Evolutionary conservation across 2,797 vertebrate species (phyloP), one percentile per base, ranked within the genome.

Genomic region (Holocentrus rufus): DNA sequence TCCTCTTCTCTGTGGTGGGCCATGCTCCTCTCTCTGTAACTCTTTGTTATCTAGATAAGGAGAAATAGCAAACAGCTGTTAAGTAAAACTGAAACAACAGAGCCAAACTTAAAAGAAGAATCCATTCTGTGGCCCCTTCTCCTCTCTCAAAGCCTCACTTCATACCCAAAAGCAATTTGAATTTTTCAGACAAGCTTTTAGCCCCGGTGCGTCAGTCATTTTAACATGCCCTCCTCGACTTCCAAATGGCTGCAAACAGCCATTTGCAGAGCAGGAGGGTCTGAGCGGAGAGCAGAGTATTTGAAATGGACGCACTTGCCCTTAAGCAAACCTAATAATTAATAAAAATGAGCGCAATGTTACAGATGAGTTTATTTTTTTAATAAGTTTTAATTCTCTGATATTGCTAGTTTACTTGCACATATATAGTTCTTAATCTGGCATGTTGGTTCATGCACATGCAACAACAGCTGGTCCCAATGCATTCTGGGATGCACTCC

Each of bases 1-100:
- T 98, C 98, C 54, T 99, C 97, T 75, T 95, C 94, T 88, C 95
- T 93, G 95, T 95, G 95, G 68, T 91, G 90, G 85, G 97, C 96
- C 98, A 99, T 99, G 86, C 91, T 91, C 76, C 69, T 69, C 80
- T 59, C 49, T 74, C 59, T 58, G 44, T 64, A 11, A 4, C 39
- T 63, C 63, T 4, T 31, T 61, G 23, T 36, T 67, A 18, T 64
- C 82, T 86, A 36, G 39, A 72, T 1, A 47, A 50, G 60, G 69
- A 14, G 4, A 7, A 69, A 27, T 4, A 58, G 73, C 54, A 71
- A n/a, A 14, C 14, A 67, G 31, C 18, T 5, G 25, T 74, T 80
- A 69, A 46, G 25, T 52, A 31, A 61, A 18, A 49, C 8, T 55
- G 17, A 5, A 34, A 64, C 2, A 30, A 39, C 5, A 74, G 46